Evolutionary conservation across 2,797 vertebrate genomes (phyloP), one percentile per base, ranked within the genome.

Genomic region (Hybognathus amarus): DNA sequence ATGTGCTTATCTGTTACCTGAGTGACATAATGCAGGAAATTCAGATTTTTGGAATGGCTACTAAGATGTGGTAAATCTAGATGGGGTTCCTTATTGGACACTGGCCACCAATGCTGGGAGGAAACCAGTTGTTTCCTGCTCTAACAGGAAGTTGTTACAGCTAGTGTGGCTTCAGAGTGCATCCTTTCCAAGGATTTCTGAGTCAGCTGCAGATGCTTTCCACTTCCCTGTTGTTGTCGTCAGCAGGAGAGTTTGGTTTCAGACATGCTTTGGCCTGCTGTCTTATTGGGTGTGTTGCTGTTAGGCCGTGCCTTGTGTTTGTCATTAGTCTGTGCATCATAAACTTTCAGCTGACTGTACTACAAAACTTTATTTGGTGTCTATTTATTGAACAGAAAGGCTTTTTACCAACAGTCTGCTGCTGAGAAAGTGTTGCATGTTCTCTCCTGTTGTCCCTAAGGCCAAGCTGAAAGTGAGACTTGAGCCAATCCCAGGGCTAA

Each of bases 61-160:
- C 42, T 64, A 33, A 24, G 52, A 27, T 66, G 54, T 70, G 54
- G 75, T 80, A 10, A 54, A 47, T 59, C 68, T 50, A 33, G 63
- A 59, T 40, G 70, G 85, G 70, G 20, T 50, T 84, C 36, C 61
- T 67, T 33, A 45, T 63, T 64, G 40, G 54, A 20, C 66, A 12
- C n/a, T 24, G 70, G 67, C 61, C 80, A 79, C 80, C 71, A 63
- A 70, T 42, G 56, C 52, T 77, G 40, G 33, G 82, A 87, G 87
- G 87, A 89, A 89, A 63, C 85, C 74, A 27, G 71, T 83, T 84
- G 79, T 85, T 89, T 89, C 87, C 88, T 88, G 73, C 82, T 77
- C 22, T 63, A 71, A 45, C 73, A 73, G 77, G 50, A 76, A 76
- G 82, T 83, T 79, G 83, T 81, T 50, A 38, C 76, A 78, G 71